Evolutionary conservation across 2,888 invertebrate genomes (phyloP), one percentile per base, ranked within the genome.

Genomic region (Iselma pallidipennis): DNA sequence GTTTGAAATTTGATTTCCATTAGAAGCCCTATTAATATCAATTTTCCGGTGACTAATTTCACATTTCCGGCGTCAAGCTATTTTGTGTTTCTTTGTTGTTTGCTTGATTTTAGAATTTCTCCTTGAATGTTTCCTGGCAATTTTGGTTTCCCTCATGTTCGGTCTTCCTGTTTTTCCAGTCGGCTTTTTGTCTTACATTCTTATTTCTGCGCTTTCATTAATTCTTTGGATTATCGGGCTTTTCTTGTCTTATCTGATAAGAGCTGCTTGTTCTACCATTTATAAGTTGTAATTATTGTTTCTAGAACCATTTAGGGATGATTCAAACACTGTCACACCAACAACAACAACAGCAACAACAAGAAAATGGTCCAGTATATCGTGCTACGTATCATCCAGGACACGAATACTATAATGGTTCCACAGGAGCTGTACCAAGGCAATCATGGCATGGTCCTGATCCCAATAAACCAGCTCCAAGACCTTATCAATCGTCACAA

Each of bases 351-450:
- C 83, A 84, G 55, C 82, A 84, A 48, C 83, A 84, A 33, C 77
- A 80, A n/a, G 84, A 85, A 59, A 71, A 71, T 74, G 83, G 82
- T 71, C 78, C 84, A 65, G 82, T 85, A 66, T 87, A 85, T 76
- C 83, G 86, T 72, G 84, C 85, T 4, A 81, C 82, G 42, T 85
- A 83, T 71, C 86, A 85, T 79, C 82, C 83, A 42, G 49, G 49
- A n/a, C 81, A 82, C 29, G 84, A 86, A 73, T 77, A 76, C 64
- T 85, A 84, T 68, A 78, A 75, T 57, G 70, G 73, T 14, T 71
- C 76, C 0, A 81, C 81, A 3, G 81, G 80, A 10, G 80, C 81
- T 3, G 80, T 81, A 9, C 80, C 81, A 2, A 67, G 81, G 59
- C 76, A 78, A 3, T 66, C 77, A 10, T 79, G 80, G 80, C 85